Conservation (phyloP, 2,888 invertebrate genomes). For the Lacanobia oleracea region DNA sequence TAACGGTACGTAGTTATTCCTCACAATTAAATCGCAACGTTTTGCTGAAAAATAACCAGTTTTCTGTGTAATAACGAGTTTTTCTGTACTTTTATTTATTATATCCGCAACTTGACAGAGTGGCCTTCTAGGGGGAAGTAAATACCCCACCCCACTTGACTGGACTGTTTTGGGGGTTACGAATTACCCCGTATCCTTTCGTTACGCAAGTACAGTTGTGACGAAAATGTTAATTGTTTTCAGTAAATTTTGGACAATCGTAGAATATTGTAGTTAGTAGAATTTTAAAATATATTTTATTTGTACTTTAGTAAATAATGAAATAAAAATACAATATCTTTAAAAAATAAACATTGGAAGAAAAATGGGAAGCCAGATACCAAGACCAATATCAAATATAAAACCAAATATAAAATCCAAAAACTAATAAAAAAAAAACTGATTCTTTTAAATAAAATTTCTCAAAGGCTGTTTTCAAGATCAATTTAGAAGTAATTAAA, state of each 20-base stretch:
- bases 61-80: constrained; percentile 60
- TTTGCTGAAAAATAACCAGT: constrained; percentile 30
- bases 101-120: constrained; percentile 66
- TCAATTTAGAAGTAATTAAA: too few species aligned
- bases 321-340: too few species aligned
- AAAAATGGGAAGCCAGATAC: too few species aligned
- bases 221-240: constrained; percentile 47
- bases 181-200: constrained; percentile 61
- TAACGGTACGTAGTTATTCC: constrained; percentile 12
- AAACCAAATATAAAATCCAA: too few species aligned
- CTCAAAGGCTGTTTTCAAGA: too few species aligned
- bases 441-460: too few species aligned
- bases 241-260: not conserved
- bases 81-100: constrained; percentile 68
- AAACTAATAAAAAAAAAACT: too few species aligned
- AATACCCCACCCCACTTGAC: constrained; percentile 52
- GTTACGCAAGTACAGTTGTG: constrained; percentile 46
- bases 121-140: constrained; percentile 50
- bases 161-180: constrained; percentile 53
- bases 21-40: constrained; percentile 55
- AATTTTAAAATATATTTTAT: too few species aligned
- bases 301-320: too few species aligned
- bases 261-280: too few species aligned
- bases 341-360: too few species aligned
- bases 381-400: too few species aligned